Evolutionary conservation across 2,888 invertebrate genomes (phyloP).

Genomic region (Aelia acuminata): DNA sequence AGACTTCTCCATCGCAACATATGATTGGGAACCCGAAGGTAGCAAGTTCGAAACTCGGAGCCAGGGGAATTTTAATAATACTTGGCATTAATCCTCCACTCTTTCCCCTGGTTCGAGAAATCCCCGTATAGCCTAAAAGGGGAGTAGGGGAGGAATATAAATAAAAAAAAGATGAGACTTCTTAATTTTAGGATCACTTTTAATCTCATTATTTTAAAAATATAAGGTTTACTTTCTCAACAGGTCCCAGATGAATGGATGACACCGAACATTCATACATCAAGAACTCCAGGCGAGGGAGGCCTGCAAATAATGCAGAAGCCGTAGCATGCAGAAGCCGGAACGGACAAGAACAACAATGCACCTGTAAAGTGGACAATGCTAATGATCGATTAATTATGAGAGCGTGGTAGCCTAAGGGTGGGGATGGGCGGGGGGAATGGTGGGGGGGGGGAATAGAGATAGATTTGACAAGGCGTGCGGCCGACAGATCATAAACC

Average conservation of each 20-base stretch:
- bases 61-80: no score
- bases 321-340: background rate
- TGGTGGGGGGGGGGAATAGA: background rate
- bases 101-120: no score
- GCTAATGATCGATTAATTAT: constrained; percentile 58
- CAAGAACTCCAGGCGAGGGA: background rate
- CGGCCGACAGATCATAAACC: constrained; percentile 22
- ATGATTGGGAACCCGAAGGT: no score
- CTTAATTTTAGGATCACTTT: no score
- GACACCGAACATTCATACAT: background rate
- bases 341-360: constrained; percentile 26
- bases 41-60: no score
- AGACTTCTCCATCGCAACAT: no score
- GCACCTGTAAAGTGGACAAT: constrained; percentile 57
- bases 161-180: no score
- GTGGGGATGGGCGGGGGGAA: background rate
- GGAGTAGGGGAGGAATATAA: no score
- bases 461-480: constrained; percentile 54
- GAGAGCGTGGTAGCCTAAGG: background rate
- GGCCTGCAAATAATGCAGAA: background rate
- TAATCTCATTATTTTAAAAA: no score
- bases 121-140: no score
- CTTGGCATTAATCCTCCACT: no score
- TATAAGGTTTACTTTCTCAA: no score
- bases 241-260: background rate